These are phyloP conservation scores for Drosophila monieri DNA, from an alignment of 2,888 invertebrate species.

Conservation along the genomic window DNA sequence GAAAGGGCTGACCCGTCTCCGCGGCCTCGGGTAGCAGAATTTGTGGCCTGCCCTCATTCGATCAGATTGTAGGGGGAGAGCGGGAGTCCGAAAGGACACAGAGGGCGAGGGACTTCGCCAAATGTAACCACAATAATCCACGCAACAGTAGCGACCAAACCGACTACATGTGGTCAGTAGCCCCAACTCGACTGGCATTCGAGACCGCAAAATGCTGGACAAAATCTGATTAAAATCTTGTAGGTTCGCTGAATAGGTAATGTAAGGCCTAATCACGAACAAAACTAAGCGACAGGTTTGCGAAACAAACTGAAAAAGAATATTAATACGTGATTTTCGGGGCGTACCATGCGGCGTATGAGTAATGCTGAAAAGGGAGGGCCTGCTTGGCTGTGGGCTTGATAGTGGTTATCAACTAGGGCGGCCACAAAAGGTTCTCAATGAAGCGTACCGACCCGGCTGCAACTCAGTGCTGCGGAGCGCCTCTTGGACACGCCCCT, in stretches of 20 bases:
- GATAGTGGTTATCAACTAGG: slow-evolving; percentile 57
- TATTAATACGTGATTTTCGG: background rate
- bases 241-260: background rate
- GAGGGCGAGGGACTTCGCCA: slow-evolving; percentile 7
- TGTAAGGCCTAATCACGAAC: background rate
- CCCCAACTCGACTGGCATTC: slow-evolving; percentile 15
- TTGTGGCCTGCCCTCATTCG: slow-evolving; percentile 39
- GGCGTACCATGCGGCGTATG: slow-evolving; percentile 53
- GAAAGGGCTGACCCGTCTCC: slow-evolving; percentile 1
- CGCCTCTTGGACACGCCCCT: slow-evolving; percentile 64
- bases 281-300: background rate
- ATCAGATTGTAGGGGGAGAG: slow-evolving; percentile 13
- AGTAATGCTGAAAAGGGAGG: slow-evolving; percentile 36
- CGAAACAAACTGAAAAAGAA: no score
- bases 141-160: slow-evolving; percentile 53
- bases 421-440: slow-evolving; percentile 50
- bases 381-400: slow-evolving; percentile 16
- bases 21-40: slow-evolving; percentile 13
- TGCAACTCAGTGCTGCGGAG: background rate
- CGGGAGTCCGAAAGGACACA: background rate
- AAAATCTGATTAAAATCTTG: background rate
- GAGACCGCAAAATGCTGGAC: slow-evolving; percentile 19
- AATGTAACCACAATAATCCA: slow-evolving; percentile 43
- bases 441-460: slow-evolving; percentile 44
- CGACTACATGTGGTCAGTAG: slow-evolving; percentile 58